Percentiles rank a stretch among this genome's conserved stretches.
Evolutionary conservation across 2,113 vertebrate genomes (phyloP).

Genomic region (Protobothrops flavoviridis): DNA sequence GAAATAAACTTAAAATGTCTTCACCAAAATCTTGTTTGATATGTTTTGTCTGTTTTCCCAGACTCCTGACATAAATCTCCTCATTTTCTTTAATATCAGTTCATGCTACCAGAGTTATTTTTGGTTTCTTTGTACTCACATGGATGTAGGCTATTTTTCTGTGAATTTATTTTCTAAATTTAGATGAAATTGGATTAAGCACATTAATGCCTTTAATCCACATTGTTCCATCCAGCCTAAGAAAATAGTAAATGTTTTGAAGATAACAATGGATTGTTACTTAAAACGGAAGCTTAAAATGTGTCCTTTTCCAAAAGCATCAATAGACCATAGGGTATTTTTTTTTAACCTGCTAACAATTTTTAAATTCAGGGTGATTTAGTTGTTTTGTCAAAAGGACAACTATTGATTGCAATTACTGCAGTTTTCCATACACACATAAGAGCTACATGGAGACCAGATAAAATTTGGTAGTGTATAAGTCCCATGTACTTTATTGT

Average conservation of each 20-base stretch:
- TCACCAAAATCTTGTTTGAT: constrained; percentile 9
- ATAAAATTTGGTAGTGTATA: not conserved
- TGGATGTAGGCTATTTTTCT: constrained; percentile 25
- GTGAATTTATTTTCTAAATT: constrained; percentile 41
- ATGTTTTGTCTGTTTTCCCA: constrained; percentile 21
- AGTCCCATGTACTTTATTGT: not conserved
- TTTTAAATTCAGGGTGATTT: not conserved
- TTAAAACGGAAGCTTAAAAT: constrained; percentile 43
- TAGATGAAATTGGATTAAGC: constrained; percentile 28
- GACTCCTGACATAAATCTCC: constrained; percentile 39
- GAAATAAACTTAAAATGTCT: not conserved
- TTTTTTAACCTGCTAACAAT: not conserved
- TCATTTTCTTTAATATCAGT: constrained; percentile 54
- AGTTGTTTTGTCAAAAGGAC: not conserved
- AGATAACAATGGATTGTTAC: not conserved
- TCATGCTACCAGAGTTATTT: constrained; percentile 40
- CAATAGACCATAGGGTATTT: not conserved
- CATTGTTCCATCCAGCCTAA: constrained; percentile 36
- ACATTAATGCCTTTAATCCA: constrained; percentile 11
- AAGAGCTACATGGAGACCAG: not conserved
- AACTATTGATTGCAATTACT: constrained; percentile 13
- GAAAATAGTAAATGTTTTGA: constrained; percentile 32
- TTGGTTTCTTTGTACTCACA: constrained; percentile 58
- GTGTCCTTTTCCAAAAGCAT: constrained; percentile 22
- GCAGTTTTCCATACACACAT: not conserved